A percentile compares a stretch with the other conserved stretches of the same genome.
Conservation (phyloP, 2,797 vertebrate genomes). For the Rallus crepitans region DNA sequence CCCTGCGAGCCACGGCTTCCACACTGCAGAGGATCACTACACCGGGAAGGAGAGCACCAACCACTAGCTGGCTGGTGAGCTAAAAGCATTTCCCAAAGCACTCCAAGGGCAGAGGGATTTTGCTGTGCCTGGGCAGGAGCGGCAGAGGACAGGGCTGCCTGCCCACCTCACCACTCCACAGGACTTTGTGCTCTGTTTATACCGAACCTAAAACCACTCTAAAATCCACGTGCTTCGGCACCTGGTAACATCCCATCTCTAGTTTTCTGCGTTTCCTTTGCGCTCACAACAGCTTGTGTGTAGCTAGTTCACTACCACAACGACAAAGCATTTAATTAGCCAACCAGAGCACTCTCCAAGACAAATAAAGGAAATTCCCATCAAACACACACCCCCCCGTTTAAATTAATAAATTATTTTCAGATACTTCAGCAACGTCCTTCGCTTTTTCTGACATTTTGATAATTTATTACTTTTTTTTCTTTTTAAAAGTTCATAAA, state of each 20-base stretch:
- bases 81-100: neutral
- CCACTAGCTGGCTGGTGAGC: neutral
- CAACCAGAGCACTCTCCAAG: constrained; percentile 66
- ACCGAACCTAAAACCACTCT: neutral
- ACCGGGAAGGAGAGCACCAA: neutral
- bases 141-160: neutral
- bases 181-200: neutral
- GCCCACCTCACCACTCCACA: neutral
- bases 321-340: constrained; percentile 35
- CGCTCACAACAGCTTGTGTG: neutral
- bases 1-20: neutral
- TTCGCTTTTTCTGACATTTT: constrained; percentile 60
- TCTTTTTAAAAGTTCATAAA: constrained; percentile 63
- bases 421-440: constrained; percentile 66
- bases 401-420: constrained; percentile 82
- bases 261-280: neutral
- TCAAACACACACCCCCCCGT: neutral
- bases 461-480: neutral
- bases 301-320: neutral
- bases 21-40: neutral
- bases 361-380: constrained; percentile 39
- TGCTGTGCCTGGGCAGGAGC: neutral
- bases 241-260: neutral
- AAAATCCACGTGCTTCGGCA: neutral
- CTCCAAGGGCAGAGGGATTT: neutral